phyloP scores from a whole-genome alignment of 2,113 vertebrate species.

The Siniperca chuatsi region DNA sequence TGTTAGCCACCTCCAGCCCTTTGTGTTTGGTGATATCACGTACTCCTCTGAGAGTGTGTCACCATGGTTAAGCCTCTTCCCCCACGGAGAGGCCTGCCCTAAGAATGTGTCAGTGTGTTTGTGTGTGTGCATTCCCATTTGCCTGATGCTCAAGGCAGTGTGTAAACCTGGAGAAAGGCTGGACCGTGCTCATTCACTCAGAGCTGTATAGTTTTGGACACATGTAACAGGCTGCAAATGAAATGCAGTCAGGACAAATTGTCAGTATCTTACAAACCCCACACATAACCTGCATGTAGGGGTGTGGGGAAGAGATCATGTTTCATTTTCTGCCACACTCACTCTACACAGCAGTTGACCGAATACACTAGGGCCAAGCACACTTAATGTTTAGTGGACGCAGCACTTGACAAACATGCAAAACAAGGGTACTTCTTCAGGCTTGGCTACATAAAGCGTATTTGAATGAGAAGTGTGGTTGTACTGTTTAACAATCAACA shows the following conservation, averaged over 20 bases:
- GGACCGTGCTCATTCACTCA: neutral
- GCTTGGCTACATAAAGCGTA: neutral
- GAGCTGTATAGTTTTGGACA: neutral
- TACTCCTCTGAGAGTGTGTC: slow-evolving; percentile 24
- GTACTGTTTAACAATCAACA: neutral
- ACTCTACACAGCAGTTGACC: slow-evolving; percentile 20
- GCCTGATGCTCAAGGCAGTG: neutral
- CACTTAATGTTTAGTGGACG: neutral
- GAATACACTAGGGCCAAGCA: neutral
- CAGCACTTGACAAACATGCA: neutral
- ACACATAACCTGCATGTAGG: slow-evolving; percentile 2
- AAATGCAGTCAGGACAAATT: slow-evolving; percentile 2
- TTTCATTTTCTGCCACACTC: slow-evolving; percentile 40
- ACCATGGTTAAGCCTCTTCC: slow-evolving; percentile 43
- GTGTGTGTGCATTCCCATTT: slow-evolving; percentile 3
- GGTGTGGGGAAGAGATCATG: slow-evolving; percentile 13
- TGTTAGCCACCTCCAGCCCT: neutral
- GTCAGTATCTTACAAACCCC: neutral
- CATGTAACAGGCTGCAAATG: neutral
- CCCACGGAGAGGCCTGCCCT: neutral
- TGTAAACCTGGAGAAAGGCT: neutral
- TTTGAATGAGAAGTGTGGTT: neutral
- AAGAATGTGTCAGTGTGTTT: slow-evolving; percentile 14
- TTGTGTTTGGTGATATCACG: slow-evolving; percentile 13
- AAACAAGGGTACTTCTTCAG: neutral